Evolutionary conservation across 2,113 vertebrate genomes (phyloP), one percentile per base, ranked within the genome.

Genomic region (Sylvilagus bachmani): DNA sequence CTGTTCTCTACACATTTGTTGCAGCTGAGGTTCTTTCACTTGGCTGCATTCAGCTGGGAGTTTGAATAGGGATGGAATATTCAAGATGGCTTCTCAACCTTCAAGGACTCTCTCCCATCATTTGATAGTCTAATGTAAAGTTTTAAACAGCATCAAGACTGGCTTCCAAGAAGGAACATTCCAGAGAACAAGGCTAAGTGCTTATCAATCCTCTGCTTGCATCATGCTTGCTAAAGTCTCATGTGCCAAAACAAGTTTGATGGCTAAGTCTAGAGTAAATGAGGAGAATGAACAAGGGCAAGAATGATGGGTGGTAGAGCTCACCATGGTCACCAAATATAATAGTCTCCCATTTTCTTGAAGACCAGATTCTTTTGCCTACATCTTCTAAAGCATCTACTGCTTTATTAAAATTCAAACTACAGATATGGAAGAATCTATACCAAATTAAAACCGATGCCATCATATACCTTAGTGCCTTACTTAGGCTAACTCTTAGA

Each of bases 391-490:
- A 86, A 86, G 44, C 12, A 84, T 10, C 58, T 74, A 91, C 3
- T 33, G 51, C 61, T 70, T 44, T 91, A 27, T 89, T 84, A 75
- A 84, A 96, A 80, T 22, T 27, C 58, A 73, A 10, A 91, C 13
- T 75, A 6, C 5, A 88, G 19, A 69, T 25, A 55, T 10, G 22
- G 73, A 79, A 79, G 8, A 51, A 74, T 44, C n/a, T 22, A 33
- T 38, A 70, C 3, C 36, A 74, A 74, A 38, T 81, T 66, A 86
- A 66, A 94, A 87, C 64, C 55, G 6, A 92, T 73, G 33, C 14
- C 44, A 89, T 16, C 51, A 14, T n/a, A 85, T 2, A 77, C 14
- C 7, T 87, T 27, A 19, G 5, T 19, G 12, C 17, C 67, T 92
- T 83, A 24, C 55, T 51, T 83, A n/a, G 53, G 49, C 33, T 62